Conservation (phyloP, 2,797 vertebrate species). For the Anolis apletophallus region DNA sequence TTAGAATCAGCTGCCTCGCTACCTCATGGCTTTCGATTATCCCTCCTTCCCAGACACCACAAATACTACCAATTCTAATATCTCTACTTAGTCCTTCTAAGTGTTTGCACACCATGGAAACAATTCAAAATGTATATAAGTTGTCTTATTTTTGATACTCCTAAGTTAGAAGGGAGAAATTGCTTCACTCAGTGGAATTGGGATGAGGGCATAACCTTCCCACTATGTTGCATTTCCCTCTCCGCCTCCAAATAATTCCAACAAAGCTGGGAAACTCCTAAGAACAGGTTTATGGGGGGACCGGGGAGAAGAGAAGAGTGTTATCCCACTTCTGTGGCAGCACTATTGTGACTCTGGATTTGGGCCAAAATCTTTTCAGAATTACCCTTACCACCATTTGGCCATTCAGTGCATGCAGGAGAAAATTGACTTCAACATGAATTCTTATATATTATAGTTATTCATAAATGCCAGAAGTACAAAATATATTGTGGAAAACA, state of each 20-base stretch:
- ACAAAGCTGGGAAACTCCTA: no score
- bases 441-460: constrained; percentile 39
- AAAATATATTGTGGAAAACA: background rate
- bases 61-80: background rate
- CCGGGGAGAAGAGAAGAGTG: no score
- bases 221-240: no score
- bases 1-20: background rate
- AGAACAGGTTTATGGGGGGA: no score
- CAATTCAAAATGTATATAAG: background rate
- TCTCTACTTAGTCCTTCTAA: background rate
- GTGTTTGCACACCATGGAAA: background rate
- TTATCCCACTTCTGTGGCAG: no score
- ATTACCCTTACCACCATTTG: background rate
- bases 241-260: no score
- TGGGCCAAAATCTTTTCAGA: background rate
- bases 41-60: no score
- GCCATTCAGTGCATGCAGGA: background rate
- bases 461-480: background rate
- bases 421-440: background rate
- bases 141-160: background rate
- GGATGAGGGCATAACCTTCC: no score
- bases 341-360: no score
- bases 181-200: no score
- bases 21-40: background rate
- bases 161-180: background rate